Percentiles rank a stretch among this genome's conserved stretches.
These are phyloP conservation scores for Ophion ventricosus DNA, from an alignment of 2,888 invertebrate genomes.

Conservation along the genomic window DNA sequence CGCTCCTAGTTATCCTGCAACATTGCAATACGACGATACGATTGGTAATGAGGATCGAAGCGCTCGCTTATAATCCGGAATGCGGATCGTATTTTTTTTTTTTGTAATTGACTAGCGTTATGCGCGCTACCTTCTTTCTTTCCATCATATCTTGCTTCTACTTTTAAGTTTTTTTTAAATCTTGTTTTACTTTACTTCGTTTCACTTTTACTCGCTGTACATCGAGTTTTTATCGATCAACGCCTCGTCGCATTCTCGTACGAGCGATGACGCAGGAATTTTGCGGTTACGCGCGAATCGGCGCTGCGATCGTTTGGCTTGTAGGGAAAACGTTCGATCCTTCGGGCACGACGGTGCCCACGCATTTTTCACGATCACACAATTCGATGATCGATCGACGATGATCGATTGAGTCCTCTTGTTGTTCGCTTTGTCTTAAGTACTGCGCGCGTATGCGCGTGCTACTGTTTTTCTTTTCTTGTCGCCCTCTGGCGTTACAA, in stretches of 20 bases:
- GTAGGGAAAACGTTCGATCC: not conserved
- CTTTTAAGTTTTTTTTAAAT: not conserved
- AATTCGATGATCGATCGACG: not conserved
- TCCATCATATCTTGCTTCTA: constrained; percentile 10
- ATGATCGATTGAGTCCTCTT: not conserved
- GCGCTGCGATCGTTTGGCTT: not conserved
- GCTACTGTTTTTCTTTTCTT: not conserved
- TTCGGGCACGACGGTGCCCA: not conserved
- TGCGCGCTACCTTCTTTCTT: constrained; percentile 65
- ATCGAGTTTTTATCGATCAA: not conserved
- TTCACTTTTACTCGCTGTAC: constrained; percentile 20
- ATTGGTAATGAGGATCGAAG: not conserved
- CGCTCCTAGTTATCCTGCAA: constrained; percentile 24
- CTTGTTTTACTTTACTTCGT: not conserved
- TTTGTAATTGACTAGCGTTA: constrained; percentile 82
- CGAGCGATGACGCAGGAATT: not conserved
- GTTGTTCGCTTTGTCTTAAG: constrained; percentile 14
- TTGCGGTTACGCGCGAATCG: not conserved
- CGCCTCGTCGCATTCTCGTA: not conserved
- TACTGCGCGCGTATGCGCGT: not conserved
- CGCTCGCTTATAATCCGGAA: constrained; percentile 12
- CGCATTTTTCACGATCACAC: not conserved
- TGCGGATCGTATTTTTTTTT: constrained; percentile 67
- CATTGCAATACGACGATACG: constrained; percentile 37
- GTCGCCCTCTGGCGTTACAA: constrained; percentile 8